Evolutionary conservation across 2,888 invertebrate species (phyloP), one percentile per base, ranked within the genome.

Genomic region (Macrophya alboannulata): DNA sequence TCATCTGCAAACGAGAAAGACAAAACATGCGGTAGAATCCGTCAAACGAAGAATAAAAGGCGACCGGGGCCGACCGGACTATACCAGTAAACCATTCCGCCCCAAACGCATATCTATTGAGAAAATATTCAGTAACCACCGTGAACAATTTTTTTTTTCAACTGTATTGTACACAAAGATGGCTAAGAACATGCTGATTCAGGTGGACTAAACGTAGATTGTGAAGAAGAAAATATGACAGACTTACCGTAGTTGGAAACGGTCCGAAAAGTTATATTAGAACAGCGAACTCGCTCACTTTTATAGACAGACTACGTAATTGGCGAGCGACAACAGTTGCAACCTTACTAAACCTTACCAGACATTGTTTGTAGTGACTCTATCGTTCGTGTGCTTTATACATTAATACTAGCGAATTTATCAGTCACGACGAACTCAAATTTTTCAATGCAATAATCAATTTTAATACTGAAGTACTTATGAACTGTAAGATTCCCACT

Each of bases 281-380:
- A 51, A 51, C 51, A 51, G 51, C 51, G 12, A 51, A 51, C 9
- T 51, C 51, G 51, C 51, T 51, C 51, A 51, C 51, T 51, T 51
- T 51, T 15, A 12, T 51, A 51, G 51, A 9, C 51, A 51, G 51
- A 51, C 51, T 51, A 51, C 62, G 48, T 84, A 72, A 15, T 68
- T 82, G 21, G 68, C 62, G 62, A 8, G 62, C 62, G 62, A 62
- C 15, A 21, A 62, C 21, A 62, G 21, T n/a, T 62, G 21, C 62
- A 25, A 62, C 62, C 21, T 62, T 62, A 62, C 21, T 17, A n/a
- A 62, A 62, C 62, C 25, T n/a, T n/a, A n/a, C n/a, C n/a, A n/a
- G n/a, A n/a, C n/a, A n/a, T n/a, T n/a, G n/a, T n/a, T n/a, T n/a
- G n/a, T n/a, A n/a, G n/a, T n/a, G n/a, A n/a, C n/a, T n/a, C n/a